Conservation (phyloP, 2,113 vertebrate genomes). For the Anhinga anhinga region DNA sequence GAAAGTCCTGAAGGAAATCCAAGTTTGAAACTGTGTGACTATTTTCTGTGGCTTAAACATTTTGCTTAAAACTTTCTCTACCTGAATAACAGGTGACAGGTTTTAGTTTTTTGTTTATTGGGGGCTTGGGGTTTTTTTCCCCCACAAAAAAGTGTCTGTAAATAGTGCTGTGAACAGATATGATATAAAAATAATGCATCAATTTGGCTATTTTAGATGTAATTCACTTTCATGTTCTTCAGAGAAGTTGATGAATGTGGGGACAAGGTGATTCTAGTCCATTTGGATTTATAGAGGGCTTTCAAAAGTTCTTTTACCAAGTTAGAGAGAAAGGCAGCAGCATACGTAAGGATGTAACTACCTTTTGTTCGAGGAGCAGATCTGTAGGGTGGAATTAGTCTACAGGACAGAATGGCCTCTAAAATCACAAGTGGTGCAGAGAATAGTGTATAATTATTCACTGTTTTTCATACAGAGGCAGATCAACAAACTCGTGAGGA, state of each 20-base stretch:
- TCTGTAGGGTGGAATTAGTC: background rate
- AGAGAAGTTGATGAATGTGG: background rate
- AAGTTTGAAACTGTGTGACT: background rate
- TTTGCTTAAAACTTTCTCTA: background rate
- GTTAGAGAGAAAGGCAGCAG: background rate
- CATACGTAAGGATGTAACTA: background rate
- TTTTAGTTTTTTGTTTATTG: background rate
- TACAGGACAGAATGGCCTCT: background rate
- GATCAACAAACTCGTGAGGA: background rate
- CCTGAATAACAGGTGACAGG: background rate
- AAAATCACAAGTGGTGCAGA: background rate
- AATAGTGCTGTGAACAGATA: background rate
- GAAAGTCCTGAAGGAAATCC: background rate
- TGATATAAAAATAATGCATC: accelerated
- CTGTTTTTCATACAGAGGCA: background rate
- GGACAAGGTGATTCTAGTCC: background rate
- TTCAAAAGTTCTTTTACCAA: background rate
- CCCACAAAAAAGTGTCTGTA: background rate
- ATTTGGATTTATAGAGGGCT: background rate
- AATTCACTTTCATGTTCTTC: background rate
- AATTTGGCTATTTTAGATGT: background rate
- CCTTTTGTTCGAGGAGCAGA: background rate
- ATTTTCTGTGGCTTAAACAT: background rate
- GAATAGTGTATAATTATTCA: background rate
- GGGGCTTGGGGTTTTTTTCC: too few species aligned